Evolutionary conservation across 2,113 vertebrate genomes (phyloP), one percentile per base, ranked within the genome.

Genomic region (Melanerpes formicivorus): DNA sequence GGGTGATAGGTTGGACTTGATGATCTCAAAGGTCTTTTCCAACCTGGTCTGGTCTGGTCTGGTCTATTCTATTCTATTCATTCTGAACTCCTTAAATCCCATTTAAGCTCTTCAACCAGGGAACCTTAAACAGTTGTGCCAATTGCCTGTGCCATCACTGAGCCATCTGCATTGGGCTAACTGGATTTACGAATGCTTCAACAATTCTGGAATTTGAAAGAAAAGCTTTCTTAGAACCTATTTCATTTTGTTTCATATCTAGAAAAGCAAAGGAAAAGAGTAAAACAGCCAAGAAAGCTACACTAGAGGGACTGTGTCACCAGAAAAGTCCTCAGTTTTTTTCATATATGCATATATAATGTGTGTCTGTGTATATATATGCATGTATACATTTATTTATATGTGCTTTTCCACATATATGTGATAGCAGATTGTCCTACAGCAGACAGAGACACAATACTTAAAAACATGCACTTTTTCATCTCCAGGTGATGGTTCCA

Each of bases 21-120:
- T 37, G 37, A 37, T 37, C 37, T 37, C 37, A 37, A 37, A 37
- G 37, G 37, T 37, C 37, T 37, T 37, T 37, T 37, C 37, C 37
- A 37, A 37, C 37, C 37, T 37, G 37, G 37, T 37, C 9, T n/a
- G n/a, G n/a, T n/a, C n/a, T n/a, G n/a, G n/a, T 34, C 34, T 34
- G 7, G 6, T 34, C 34, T 34, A 34, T 34, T 37, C 37, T 37
- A 37, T 37, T 37, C 37, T 37, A 37, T 37, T 37, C 37, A n/a
- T n/a, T n/a, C n/a, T 37, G 37, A 81, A 94, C 62, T 87, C 72
- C 60, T 62, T 48, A 93, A 94, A 88, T 84, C 92, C 75, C 80
- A 64, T 46, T 77, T 80, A 87, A 95, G 75, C 42, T 58, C 48
- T 93, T 75, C 72, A 94, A 60, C 52, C 40, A 92, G 75, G 79